Evolutionary conservation across 2,797 vertebrate species (phyloP).

Genomic region (Triplophysa yarkandensis): DNA sequence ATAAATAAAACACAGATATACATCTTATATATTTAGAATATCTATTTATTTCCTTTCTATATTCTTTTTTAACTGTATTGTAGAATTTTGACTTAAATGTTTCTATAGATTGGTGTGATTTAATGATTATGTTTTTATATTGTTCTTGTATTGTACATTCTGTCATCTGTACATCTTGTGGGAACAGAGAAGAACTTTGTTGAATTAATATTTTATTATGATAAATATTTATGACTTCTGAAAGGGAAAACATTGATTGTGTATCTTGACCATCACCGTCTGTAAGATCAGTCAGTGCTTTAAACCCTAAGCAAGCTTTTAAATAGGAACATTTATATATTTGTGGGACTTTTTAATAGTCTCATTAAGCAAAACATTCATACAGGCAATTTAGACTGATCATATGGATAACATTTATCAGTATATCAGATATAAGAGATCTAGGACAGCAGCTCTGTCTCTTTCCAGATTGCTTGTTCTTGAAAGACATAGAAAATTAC

Average conservation of each 20-base stretch:
- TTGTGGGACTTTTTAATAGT: not conserved
- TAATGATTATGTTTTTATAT: no score
- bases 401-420: not conserved
- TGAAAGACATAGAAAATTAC: not conserved
- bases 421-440: not conserved
- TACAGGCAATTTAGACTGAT: not conserved
- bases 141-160: not conserved
- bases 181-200: conserved; percentile 24
- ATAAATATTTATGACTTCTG: conserved; percentile 31
- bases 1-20: no score
- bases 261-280: conserved; percentile 7
- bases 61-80: no score
- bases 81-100: no score
- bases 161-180: conserved; percentile 13
- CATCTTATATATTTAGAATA: no score
- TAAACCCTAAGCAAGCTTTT: conserved; percentile 1
- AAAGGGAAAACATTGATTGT: conserved; percentile 30
- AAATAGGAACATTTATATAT: conserved; percentile 27
- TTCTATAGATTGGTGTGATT: no score
- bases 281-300: not conserved
- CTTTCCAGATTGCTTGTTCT: not conserved
- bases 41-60: no score
- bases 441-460: not conserved
- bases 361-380: not conserved
- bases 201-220: conserved; percentile 26